These are phyloP conservation scores for Danio albolineatus DNA, from an alignment of 2,797 vertebrate species.

Conservation along the genomic window DNA sequence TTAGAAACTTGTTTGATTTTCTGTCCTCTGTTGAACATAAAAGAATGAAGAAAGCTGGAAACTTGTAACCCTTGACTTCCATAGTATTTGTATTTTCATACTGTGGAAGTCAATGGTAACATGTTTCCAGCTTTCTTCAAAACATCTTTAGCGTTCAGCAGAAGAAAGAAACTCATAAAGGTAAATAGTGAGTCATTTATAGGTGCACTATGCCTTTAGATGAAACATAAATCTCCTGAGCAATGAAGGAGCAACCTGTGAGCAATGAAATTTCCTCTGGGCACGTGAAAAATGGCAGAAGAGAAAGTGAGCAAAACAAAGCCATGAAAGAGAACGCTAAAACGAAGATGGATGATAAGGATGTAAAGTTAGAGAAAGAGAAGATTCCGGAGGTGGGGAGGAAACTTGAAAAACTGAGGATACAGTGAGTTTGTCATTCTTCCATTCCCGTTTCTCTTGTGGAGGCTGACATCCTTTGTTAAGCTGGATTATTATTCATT, in stretches of 20 bases:
- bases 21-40: no score
- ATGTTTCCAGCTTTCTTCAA: no score
- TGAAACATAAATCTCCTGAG: not conserved
- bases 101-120: no score
- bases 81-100: no score
- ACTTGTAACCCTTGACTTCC: no score
- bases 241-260: constrained; percentile 12
- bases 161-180: no score
- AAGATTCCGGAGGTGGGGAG: constrained; percentile 8
- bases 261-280: constrained; percentile 6
- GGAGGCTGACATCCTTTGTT: constrained; percentile 39
- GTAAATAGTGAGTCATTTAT: no score
- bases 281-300: constrained; percentile 4
- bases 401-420: constrained; percentile 1
- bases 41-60: no score
- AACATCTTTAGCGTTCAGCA: no score
- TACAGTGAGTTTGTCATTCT: constrained; percentile 41
- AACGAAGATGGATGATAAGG: constrained; percentile 37
- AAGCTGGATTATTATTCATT: constrained; percentile 45
- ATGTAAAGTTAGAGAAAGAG: constrained; percentile 8
- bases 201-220: no score
- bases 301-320: constrained; percentile 37
- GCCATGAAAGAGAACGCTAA: not conserved
- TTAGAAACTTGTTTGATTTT: no score
- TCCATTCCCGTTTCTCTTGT: constrained; percentile 16